These are phyloP conservation scores for Synanthedon myopaeformis DNA, from an alignment of 2,888 invertebrate species.

Conservation along the genomic window DNA sequence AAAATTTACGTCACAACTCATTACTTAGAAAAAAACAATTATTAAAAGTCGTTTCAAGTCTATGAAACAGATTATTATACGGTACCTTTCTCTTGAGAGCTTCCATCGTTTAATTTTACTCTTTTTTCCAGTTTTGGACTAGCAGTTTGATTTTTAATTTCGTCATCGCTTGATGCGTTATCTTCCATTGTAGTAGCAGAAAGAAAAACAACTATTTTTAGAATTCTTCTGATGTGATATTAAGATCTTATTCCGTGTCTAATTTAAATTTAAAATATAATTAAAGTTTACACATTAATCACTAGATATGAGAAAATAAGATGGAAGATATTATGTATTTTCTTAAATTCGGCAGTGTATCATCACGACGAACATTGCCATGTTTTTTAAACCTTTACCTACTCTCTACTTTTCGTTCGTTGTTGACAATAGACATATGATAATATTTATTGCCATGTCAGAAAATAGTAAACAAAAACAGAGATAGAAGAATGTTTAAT, in stretches of 20 bases:
- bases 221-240: neutral
- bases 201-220: neutral
- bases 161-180: conserved; percentile 54
- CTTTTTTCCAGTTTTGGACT: conserved; percentile 50
- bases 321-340: neutral
- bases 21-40: too few relatives aligned
- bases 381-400: neutral
- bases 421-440: too few relatives aligned
- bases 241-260: neutral
- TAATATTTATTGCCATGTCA: too few relatives aligned
- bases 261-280: neutral
- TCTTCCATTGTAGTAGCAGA: conserved; percentile 44
- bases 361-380: neutral
- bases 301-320: neutral
- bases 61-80: neutral
- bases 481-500: too few relatives aligned
- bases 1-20: neutral
- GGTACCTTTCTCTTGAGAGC: conserved; percentile 40
- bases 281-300: neutral
- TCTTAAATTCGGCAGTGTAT: neutral
- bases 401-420: too few relatives aligned
- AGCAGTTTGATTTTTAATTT: conserved; percentile 37
- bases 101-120: conserved; percentile 58
- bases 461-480: too few relatives aligned
- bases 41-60: neutral